Conservation (phyloP, 2,888 invertebrate genomes). For the Synergus japonicus region DNA sequence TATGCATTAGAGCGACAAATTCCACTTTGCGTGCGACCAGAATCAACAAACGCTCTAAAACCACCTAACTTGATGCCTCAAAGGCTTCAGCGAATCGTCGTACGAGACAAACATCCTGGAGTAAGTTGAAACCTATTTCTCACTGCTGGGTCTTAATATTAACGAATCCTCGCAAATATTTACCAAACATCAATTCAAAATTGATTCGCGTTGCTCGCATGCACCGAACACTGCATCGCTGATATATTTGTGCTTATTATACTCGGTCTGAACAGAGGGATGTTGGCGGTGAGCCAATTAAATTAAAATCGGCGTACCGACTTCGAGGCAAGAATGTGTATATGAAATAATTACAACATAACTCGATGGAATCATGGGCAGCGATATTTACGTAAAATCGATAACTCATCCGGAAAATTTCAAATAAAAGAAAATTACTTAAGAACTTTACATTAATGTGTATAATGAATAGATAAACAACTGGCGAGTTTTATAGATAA, state of each 20-base stretch:
- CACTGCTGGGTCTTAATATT: neutral
- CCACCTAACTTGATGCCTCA: constrained; percentile 23
- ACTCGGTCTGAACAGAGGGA: constrained; percentile 12
- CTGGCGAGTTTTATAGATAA: neutral
- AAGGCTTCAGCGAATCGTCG: neutral
- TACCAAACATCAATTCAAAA: constrained; percentile 62
- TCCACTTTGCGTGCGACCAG: constrained; percentile 27
- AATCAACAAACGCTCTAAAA: constrained; percentile 27
- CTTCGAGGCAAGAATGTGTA: neutral
- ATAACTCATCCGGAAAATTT: neutral
- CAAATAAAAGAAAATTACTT: neutral
- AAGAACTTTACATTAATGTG: neutral
- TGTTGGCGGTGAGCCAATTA: constrained; percentile 41
- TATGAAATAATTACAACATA: neutral
- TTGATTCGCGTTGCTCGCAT: constrained; percentile 9
- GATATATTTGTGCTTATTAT: constrained; percentile 40
- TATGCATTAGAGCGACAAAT: constrained; percentile 3
- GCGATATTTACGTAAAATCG: neutral
- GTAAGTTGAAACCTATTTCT: neutral
- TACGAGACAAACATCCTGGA: constrained; percentile 35
- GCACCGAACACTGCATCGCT: neutral
- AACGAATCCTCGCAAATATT: constrained; percentile 63
- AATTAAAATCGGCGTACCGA: neutral
- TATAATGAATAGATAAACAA: neutral
- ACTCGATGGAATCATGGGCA: neutral